A percentile compares a stretch with the other conserved stretches of the same genome.
Evolutionary conservation across 2,797 vertebrate species (phyloP).

Genomic region (Aplochiton taeniatus): DNA sequence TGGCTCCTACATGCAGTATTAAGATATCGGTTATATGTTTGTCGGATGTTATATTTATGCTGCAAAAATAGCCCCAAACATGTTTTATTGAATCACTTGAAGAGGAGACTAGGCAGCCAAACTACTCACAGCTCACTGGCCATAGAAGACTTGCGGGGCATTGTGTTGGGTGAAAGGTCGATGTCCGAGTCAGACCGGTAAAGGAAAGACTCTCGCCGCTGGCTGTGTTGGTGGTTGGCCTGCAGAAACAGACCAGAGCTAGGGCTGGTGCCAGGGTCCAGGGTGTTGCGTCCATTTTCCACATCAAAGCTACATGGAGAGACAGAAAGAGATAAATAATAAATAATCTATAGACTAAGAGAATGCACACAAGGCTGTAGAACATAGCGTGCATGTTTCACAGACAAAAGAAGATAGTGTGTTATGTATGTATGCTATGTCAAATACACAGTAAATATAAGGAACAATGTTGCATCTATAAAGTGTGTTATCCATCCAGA

Average conservation of each 20-base stretch:
- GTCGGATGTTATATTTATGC: too few species aligned
- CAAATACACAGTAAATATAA: not conserved
- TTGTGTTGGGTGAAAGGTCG: conserved; percentile 88
- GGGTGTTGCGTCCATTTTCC: conserved; percentile 86
- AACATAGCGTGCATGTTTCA: conserved; percentile 39
- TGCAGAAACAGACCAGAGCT: conserved; percentile 84
- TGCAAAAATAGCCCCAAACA: too few species aligned
- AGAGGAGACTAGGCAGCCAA: not conserved
- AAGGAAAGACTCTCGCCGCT: conserved; percentile 92
- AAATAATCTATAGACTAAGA: too few species aligned
- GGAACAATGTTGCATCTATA: too few species aligned
- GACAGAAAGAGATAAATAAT: too few species aligned
- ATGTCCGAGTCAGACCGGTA: conserved; percentile 96
- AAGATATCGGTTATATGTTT: too few species aligned
- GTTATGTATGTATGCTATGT: conserved; percentile 1
- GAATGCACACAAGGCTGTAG: not conserved
- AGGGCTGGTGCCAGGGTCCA: conserved; percentile 85
- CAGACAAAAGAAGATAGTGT: conserved; percentile 51
- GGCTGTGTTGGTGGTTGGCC: conserved; percentile 82
- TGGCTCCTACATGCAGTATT: too few species aligned
- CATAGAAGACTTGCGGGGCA: conserved; percentile 91
- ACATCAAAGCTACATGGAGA: conserved; percentile 84
- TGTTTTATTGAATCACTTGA: too few species aligned
- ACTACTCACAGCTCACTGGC: conserved; percentile 91
- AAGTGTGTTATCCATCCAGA: too few species aligned